These are phyloP conservation scores for Andrena cerasifolii DNA, from an alignment of 1,140 invertebrate species.

Conservation along the genomic window DNA sequence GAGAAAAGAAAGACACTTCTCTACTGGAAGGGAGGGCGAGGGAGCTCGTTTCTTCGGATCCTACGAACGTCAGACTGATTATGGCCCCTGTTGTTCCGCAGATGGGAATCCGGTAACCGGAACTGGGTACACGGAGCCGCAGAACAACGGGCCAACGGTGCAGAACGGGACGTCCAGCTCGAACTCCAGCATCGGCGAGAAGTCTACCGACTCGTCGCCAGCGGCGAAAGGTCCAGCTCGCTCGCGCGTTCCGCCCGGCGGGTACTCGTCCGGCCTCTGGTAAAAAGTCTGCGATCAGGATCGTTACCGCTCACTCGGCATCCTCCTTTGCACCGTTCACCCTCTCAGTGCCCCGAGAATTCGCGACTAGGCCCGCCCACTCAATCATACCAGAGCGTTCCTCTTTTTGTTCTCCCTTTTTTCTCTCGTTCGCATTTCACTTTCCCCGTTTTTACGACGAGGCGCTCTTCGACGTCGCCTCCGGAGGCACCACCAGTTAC, in stretches of 20 bases:
- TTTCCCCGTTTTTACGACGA: no score
- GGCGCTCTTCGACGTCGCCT: no score
- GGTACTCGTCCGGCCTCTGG: conserved; percentile 82
- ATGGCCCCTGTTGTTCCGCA: conserved; percentile 66
- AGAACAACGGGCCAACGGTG: conserved; percentile 58
- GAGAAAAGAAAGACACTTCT: no score
- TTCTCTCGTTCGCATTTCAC: no score
- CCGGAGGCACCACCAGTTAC: no score
- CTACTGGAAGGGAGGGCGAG: no score
- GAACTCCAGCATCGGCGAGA: conserved; percentile 71
- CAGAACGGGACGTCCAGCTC: conserved; percentile 70
- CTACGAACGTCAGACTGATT: no score
- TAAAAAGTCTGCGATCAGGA: conserved; percentile 70
- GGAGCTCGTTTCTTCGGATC: no score
- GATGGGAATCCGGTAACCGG: conserved; percentile 82
- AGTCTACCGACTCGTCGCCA: conserved; percentile 72
- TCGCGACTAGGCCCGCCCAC: not conserved
- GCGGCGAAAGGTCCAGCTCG: conserved; percentile 67
- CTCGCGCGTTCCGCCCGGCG: conserved; percentile 82
- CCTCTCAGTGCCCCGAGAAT: conserved; percentile 23
- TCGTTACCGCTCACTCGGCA: conserved; percentile 27
- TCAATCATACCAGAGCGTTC: not conserved
- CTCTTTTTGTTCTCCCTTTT: not conserved
- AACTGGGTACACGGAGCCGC: conserved; percentile 74
- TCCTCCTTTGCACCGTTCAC: conserved; percentile 7